phyloP scores from a whole-genome alignment of 35 echinoderm and acorn worm species.

The Chiridota heheva region DNA sequence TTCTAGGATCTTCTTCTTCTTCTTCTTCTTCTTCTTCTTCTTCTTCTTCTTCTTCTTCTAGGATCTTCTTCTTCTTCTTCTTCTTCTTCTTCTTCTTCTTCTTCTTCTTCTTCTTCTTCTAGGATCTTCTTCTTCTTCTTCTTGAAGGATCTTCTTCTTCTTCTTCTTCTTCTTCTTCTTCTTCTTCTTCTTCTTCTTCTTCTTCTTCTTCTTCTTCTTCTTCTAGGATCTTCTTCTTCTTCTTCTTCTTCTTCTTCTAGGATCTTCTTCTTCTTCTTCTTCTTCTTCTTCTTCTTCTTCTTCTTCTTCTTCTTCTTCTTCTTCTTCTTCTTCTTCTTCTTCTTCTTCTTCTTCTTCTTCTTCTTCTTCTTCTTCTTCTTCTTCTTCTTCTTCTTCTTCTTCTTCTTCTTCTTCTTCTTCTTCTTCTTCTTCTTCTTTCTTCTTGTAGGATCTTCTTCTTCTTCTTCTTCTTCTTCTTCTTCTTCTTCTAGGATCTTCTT shows the following conservation, averaged over 20 bases:
- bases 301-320: slow-evolving; percentile 8
- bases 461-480: too few species aligned
- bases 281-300: neutral
- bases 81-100: too few species aligned
- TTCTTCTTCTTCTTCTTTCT: slow-evolving; percentile 3
- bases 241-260: neutral
- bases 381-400: slow-evolving; percentile 8
- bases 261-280: neutral
- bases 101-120: neutral
- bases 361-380: slow-evolving; percentile 9
- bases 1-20: too few species aligned
- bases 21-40: too few species aligned
- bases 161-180: neutral
- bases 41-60: too few species aligned
- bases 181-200: slow-evolving; percentile 6
- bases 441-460: slow-evolving; percentile 1
- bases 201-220: slow-evolving; percentile 6
- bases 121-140: neutral
- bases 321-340: slow-evolving; percentile 8
- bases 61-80: too few species aligned
- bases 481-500: too few species aligned
- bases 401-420: slow-evolving; percentile 4
- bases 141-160: neutral
- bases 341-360: slow-evolving; percentile 8
- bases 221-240: neutral